These are phyloP conservation scores for Magallana nippona DNA, from an alignment of 2,888 invertebrate species.

Conservation along the genomic window DNA sequence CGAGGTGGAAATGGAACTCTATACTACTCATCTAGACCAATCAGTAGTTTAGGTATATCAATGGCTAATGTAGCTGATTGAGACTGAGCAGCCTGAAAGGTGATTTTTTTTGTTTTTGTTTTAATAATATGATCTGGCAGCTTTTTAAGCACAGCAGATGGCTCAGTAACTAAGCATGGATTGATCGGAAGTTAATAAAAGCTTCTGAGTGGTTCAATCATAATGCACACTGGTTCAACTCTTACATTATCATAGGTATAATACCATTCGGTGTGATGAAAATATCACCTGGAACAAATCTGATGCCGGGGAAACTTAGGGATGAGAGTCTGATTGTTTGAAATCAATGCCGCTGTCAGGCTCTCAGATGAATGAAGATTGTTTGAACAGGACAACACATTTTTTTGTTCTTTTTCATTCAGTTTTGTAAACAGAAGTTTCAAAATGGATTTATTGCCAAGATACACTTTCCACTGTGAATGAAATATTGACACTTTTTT, in stretches of 20 bases:
- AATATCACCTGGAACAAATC: not conserved
- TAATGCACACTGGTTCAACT: slow-evolving; percentile 20
- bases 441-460: not conserved
- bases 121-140: not conserved
- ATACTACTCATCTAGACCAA: not conserved
- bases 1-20: slow-evolving; percentile 3
- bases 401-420: slow-evolving; percentile 10
- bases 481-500: slow-evolving; percentile 4
- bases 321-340: slow-evolving; percentile 1
- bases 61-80: not conserved
- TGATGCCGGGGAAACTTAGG: not conserved
- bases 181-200: slow-evolving; percentile 27
- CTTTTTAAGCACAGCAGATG: slow-evolving; percentile 13
- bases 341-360: slow-evolving; percentile 7
- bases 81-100: not conserved
- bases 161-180: slow-evolving; percentile 21
- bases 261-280: not conserved
- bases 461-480: not conserved
- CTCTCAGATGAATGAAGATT: slow-evolving; percentile 7
- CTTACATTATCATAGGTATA: not conserved
- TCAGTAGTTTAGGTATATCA: not conserved
- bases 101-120: not conserved
- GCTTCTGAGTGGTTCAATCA: not conserved
- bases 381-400: slow-evolving; percentile 8
- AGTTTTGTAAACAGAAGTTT: slow-evolving; percentile 9